Conservation (phyloP, 2,797 vertebrate genomes). For the Hephaestus fuliginosus region DNA sequence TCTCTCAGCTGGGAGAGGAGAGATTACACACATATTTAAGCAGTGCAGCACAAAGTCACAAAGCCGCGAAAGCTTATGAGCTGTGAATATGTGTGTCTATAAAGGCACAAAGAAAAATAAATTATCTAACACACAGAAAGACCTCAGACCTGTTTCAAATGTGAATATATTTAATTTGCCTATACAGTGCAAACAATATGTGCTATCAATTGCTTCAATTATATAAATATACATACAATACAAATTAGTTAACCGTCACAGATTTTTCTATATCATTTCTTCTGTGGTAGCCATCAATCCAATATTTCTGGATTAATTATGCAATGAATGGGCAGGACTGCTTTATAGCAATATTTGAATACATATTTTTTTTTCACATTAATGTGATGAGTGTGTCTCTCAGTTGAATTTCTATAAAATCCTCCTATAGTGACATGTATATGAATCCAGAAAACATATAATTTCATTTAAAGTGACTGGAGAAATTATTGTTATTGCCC, state of each 20-base stretch:
- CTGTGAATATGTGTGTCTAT: not conserved
- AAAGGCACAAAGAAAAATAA: not conserved
- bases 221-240: not conserved
- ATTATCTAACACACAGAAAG: not conserved
- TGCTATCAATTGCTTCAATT: not conserved
- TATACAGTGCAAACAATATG: not conserved
- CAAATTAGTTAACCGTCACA: not conserved
- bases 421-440: not conserved
- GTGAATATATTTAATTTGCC: not conserved
- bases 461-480: not conserved
- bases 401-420: not conserved
- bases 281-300: not conserved
- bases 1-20: constrained; percentile 89
- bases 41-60: constrained; percentile 7
- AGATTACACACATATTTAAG: constrained; percentile 39
- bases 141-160: not conserved
- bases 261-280: not conserved
- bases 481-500: not conserved
- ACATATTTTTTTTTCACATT: not conserved
- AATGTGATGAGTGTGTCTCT: not conserved
- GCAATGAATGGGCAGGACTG: not conserved
- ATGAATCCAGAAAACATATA: not conserved
- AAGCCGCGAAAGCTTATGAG: not conserved
- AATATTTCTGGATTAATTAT: not conserved
- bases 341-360: not conserved